Conservation (phyloP, 2,888 invertebrate species). For the Embidobia sp. region DNA sequence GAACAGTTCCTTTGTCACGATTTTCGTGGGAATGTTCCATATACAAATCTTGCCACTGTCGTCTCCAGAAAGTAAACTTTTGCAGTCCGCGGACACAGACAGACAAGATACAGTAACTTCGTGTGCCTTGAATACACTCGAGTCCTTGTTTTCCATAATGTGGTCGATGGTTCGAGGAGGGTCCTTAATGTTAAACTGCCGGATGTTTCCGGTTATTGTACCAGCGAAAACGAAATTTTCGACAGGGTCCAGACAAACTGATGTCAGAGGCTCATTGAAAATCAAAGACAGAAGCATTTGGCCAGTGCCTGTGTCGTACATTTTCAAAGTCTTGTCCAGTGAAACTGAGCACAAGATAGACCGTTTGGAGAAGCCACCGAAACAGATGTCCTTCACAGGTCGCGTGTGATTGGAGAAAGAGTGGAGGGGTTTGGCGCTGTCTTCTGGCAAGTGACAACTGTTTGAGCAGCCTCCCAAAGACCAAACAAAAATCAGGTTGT, state of each 20-base stretch:
- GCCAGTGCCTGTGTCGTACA: slow-evolving; percentile 89
- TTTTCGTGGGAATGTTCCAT: slow-evolving; percentile 91
- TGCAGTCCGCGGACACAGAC: slow-evolving; percentile 88
- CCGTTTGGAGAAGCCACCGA: slow-evolving; percentile 87
- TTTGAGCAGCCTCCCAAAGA: slow-evolving; percentile 84
- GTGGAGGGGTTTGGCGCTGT: slow-evolving; percentile 83
- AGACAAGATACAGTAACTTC: slow-evolving; percentile 87
- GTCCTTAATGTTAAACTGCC: slow-evolving; percentile 86
- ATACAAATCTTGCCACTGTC: slow-evolving; percentile 88
- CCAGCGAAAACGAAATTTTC: slow-evolving; percentile 90
- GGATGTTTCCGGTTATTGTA: slow-evolving; percentile 87
- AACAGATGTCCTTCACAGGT: slow-evolving; percentile 89
- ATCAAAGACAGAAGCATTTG: slow-evolving; percentile 87
- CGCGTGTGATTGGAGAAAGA: slow-evolving; percentile 91
- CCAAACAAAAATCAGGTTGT: slow-evolving; percentile 93
- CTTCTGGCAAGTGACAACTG: slow-evolving; percentile 42
- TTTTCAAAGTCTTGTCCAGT: slow-evolving; percentile 90
- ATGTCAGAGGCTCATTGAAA: slow-evolving; percentile 87
- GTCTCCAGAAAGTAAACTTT: slow-evolving; percentile 89
- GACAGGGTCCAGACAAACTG: slow-evolving; percentile 86
- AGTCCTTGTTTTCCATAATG: slow-evolving; percentile 81
- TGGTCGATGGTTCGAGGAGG: slow-evolving; percentile 87
- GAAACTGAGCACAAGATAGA: slow-evolving; percentile 90
- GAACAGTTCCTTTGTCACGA: slow-evolving; percentile 86
- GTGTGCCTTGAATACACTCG: slow-evolving; percentile 86